Evolutionary conservation across 2,888 invertebrate species (phyloP), one percentile per base, ranked within the genome.

Genomic region (Archips xylosteana): DNA sequence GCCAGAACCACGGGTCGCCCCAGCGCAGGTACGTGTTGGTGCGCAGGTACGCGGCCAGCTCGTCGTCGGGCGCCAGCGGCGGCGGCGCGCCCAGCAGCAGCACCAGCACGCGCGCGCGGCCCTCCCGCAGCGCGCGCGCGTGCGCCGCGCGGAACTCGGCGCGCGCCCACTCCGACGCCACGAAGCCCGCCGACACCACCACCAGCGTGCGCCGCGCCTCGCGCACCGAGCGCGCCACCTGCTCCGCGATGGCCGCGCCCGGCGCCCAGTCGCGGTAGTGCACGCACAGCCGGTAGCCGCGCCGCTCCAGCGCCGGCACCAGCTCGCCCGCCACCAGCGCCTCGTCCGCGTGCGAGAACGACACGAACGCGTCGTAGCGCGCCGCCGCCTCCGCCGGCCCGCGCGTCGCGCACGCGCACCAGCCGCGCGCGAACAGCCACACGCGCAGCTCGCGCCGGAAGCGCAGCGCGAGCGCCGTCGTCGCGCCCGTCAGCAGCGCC

Each of bases 1-100:
- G 95, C 97, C 97, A 98, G 89, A 98, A 97, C 96, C 96, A 96
- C 9, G 96, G 96, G 84, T 97, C 97, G 12, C 96, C 97, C 97
- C 97, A 97, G 81, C 96, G 96, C 45, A 98, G 95, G 83, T 97
- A 98, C 0, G 97, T 98, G 85, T 97, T 97, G 87, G 95, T 96
- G 75, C 95, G 95, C 6, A 98, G 89, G 84, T 97, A 97, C 62
- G 80, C 77, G 0, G 96, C 95, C 83, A 96, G 95, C 63, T 97
- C 92, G 3, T 76, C 79, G 81, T 97, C 97, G 97, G 74, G 97
- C 90, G 75, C 94, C 91, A 42, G 95, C 95, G 49, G 94, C 91
- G 9, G 71, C 91, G 0, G 96, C 95, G 95, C 91, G 0, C 96
- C 95, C 85, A 70, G 97, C 15, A 97, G 96, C 78, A 96, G 96